Percentiles rank a stretch among this genome's conserved stretches.
phyloP scores from a whole-genome alignment of 2,113 vertebrate species.

The Todiramphus chloris region DNA sequence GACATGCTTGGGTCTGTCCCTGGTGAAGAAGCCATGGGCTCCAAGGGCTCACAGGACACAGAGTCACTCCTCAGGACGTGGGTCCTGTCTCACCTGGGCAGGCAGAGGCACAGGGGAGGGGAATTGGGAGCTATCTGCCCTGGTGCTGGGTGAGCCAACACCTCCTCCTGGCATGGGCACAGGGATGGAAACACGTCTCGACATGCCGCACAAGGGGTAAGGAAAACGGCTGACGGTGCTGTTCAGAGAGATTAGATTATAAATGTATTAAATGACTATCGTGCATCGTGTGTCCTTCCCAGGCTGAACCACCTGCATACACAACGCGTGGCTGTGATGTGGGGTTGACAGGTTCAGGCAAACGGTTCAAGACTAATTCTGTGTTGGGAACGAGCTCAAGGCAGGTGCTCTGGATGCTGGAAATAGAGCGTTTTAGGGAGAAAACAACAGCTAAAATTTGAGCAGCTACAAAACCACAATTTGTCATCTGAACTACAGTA shows the following conservation, averaged over 20 bases:
- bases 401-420: neutral
- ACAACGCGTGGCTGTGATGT: neutral
- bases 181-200: neutral
- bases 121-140: neutral
- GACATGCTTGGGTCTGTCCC: neutral
- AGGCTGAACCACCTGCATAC: neutral
- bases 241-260: neutral
- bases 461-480: neutral
- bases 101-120: neutral
- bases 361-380: neutral
- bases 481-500: neutral
- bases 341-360: neutral
- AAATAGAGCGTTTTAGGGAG: neutral
- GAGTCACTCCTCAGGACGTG: neutral
- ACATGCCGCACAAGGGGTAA: neutral
- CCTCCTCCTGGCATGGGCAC: neutral
- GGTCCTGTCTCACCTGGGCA: neutral
- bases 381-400: neutral
- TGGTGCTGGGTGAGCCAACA: neutral
- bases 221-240: neutral
- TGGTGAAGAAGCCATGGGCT: neutral
- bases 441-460: constrained; percentile 10
- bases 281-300: neutral
- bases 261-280: neutral
- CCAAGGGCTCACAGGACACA: neutral